Evolutionary conservation across 2,797 vertebrate species (phyloP).

Genomic region (Gallinago stenura): DNA sequence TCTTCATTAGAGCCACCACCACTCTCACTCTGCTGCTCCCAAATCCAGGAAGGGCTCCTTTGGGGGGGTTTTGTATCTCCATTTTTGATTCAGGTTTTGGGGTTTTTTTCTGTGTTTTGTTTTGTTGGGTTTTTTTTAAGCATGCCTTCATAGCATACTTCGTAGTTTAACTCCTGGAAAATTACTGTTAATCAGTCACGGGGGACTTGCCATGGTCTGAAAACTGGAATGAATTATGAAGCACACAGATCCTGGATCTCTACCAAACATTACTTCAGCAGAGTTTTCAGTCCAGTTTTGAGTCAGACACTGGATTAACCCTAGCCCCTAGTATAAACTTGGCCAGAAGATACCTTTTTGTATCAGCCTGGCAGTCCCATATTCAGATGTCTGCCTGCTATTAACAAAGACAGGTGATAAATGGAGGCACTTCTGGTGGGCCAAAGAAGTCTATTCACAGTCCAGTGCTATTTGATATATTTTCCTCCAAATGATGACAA

Average conservation of each 20-base stretch:
- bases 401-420: not conserved
- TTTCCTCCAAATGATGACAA: not conserved
- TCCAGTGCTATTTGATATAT: not conserved
- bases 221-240: conserved; percentile 2
- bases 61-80: accelerated
- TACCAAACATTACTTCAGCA: conserved; percentile 33
- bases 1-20: not conserved
- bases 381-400: not conserved
- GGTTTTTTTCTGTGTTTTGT: too few relatives aligned
- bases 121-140: too few relatives aligned
- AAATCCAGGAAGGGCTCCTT: not conserved
- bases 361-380: not conserved
- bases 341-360: not conserved
- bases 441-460: not conserved
- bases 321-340: not conserved
- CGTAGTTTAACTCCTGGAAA: conserved; percentile 5
- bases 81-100: not conserved
- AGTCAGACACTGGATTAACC: not conserved
- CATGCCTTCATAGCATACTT: not conserved
- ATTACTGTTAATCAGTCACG: not conserved
- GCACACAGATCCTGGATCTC: not conserved
- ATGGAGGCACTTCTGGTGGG: not conserved
- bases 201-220: not conserved
- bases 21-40: not conserved
- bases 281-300: not conserved